Base-by-base conservation (phyloP, 2,113 vertebrate genomes). In the Prunella fulvescens region DNA sequence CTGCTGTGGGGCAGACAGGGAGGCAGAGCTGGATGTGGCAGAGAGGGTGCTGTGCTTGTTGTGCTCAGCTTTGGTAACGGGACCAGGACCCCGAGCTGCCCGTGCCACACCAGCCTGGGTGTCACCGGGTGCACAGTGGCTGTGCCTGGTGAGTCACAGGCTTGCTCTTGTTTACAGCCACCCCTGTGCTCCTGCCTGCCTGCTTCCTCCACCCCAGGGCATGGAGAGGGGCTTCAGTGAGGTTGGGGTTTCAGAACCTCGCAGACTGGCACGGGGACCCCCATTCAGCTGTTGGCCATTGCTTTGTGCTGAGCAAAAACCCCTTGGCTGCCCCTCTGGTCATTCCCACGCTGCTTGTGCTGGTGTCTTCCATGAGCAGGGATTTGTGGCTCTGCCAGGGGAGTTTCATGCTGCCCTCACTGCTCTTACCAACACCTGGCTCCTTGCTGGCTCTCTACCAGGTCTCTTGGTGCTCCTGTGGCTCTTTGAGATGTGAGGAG, bases 261-360 rank as follows among this genome's bases (percentile, higher is more conserved):
- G 12, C 0, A 1, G 23, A 3, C 6, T 28, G 10, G 39, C 53
- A 13, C 10, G 9, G 14, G 7, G 4, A 35, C 12, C 28, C 25
- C 2, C 4, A 6, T 14, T 31, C 24, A 40, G 58, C 31, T 48
- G 51, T 5, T 48, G 79, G 42, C 33, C 61, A 15, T 31, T 1
- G 5, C 57, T 92, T 64, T 0, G 1, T 53, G 62, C n/a, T 61
- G 62, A 65, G 12, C 16, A 33, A 45, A 56, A 85, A 44, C 2
- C 37, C 66, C 37, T 50, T 14, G 2, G 0, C 17, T 53, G 50
- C 28, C 66, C 37, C n/a, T 45, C 1, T 1, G 31, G 17, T 24
- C 28, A 1, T 26, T 56, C 0, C 1, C 2, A 3, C 0, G 0
- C 3, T 28, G 66, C 48, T 72, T 48, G 44, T 0, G 1, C 50